phyloP scores from a whole-genome alignment of 2,113 vertebrate genomes.

The Nansenia antarctica region DNA sequence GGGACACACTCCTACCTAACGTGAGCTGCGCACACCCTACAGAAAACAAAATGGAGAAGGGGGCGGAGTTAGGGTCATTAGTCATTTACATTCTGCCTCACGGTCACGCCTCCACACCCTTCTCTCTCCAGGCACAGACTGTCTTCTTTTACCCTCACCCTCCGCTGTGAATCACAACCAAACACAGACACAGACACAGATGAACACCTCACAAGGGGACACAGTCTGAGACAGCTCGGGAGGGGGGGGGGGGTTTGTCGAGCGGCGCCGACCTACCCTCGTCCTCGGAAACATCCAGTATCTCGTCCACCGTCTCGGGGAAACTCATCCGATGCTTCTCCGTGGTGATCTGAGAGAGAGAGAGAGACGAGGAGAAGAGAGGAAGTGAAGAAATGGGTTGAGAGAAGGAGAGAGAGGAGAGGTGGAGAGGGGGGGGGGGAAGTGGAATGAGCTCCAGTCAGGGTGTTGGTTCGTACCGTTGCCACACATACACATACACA shows the following conservation, averaged over 20 bases:
- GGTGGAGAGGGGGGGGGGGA: not conserved
- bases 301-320: slow-evolving; percentile 95
- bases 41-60: slow-evolving; percentile 66
- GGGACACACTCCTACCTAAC: slow-evolving; percentile 77
- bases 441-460: not conserved
- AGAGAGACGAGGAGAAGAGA: not conserved
- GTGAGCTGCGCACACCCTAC: slow-evolving; percentile 80
- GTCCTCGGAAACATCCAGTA: slow-evolving; percentile 95
- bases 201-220: not conserved
- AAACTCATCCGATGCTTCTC: slow-evolving; percentile 98
- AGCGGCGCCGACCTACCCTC: slow-evolving; percentile 81
- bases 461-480: not conserved
- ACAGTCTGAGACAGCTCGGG: no score
- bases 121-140: slow-evolving; percentile 19
- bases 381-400: not conserved
- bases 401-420: not conserved
- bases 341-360: slow-evolving; percentile 67
- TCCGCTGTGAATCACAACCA: slow-evolving; percentile 34
- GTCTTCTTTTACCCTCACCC: slow-evolving; percentile 20
- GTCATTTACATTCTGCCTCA: not conserved
- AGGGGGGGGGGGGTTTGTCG: no score
- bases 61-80: slow-evolving; percentile 49
- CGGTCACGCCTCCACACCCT: slow-evolving; percentile 11
- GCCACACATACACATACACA: not conserved
- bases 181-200: not conserved